These are phyloP conservation scores for Miichthys miiuy DNA, from an alignment of 2,797 vertebrate genomes.

Conservation along the genomic window DNA sequence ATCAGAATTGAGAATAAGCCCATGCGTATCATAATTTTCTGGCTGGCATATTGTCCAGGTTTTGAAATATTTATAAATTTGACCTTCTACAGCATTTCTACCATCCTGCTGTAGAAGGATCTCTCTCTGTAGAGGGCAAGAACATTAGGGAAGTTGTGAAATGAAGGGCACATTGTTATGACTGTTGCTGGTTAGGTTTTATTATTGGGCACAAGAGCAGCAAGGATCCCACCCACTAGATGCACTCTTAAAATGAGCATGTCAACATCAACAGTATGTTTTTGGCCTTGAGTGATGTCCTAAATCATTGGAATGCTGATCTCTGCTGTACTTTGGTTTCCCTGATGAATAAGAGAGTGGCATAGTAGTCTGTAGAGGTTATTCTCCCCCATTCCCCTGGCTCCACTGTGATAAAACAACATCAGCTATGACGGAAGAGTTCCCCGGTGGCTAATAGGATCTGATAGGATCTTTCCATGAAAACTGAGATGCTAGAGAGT, in stretches of 20 bases:
- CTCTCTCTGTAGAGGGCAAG: background rate
- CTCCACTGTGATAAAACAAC: constrained; percentile 63
- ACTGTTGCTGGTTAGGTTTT: background rate
- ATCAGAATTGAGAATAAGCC: background rate
- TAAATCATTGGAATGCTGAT: constrained; percentile 24
- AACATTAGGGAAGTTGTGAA: background rate
- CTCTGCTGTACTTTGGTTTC: constrained; percentile 38
- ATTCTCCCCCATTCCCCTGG: constrained; percentile 36
- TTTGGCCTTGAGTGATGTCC: constrained; percentile 13
- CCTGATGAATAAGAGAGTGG: constrained; percentile 42
- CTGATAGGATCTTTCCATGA: constrained; percentile 50
- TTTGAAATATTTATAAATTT: background rate
- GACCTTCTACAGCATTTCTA: background rate
- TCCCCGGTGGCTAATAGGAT: constrained; percentile 61
- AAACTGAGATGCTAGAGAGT: constrained; percentile 39
- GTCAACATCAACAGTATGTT: constrained; percentile 1
- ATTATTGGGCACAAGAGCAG: background rate
- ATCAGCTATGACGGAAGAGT: constrained; percentile 47
- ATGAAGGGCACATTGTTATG: background rate
- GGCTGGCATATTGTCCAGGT: background rate
- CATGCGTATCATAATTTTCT: background rate
- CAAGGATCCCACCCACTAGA: background rate
- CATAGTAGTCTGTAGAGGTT: constrained; percentile 42
- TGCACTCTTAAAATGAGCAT: background rate
- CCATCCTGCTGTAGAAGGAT: background rate